A percentile compares a stretch with the other conserved stretches of the same genome.
phyloP scores from a whole-genome alignment of 2,797 vertebrate species.

The Artibeus lituratus region DNA sequence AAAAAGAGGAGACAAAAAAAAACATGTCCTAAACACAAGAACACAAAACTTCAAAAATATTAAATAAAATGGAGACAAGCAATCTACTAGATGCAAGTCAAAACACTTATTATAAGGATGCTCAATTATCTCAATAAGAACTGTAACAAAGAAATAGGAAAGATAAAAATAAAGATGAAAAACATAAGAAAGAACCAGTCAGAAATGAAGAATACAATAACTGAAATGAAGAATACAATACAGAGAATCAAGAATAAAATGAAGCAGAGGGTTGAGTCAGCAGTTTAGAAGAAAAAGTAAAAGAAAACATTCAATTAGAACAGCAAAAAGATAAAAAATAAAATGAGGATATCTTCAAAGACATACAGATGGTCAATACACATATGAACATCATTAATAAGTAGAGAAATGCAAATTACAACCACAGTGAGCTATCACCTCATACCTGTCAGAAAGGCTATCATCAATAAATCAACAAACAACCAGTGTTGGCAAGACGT shows the following conservation, averaged over 20 bases:
- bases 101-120: not conserved
- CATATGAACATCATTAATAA: not conserved
- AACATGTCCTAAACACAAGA: not conserved
- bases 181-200: not conserved
- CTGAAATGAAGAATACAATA: not conserved
- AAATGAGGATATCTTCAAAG: not conserved
- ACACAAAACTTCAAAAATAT: not conserved
- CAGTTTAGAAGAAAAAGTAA: not conserved
- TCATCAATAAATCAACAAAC: too few relatives aligned
- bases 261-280: not conserved
- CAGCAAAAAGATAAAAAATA: not conserved
- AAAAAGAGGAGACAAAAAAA: not conserved
- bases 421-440: too few relatives aligned
- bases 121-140: not conserved
- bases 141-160: not conserved
- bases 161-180: not conserved
- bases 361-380: not conserved
- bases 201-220: too few relatives aligned
- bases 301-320: not conserved
- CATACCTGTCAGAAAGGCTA: too few relatives aligned
- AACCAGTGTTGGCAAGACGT: too few relatives aligned
- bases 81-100: not conserved
- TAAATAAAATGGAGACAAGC: not conserved
- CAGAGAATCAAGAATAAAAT: not conserved
- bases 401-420: too few relatives aligned